phyloP scores from a whole-genome alignment of 2,797 vertebrate genomes.

The Pseudomugil tenellus region DNA sequence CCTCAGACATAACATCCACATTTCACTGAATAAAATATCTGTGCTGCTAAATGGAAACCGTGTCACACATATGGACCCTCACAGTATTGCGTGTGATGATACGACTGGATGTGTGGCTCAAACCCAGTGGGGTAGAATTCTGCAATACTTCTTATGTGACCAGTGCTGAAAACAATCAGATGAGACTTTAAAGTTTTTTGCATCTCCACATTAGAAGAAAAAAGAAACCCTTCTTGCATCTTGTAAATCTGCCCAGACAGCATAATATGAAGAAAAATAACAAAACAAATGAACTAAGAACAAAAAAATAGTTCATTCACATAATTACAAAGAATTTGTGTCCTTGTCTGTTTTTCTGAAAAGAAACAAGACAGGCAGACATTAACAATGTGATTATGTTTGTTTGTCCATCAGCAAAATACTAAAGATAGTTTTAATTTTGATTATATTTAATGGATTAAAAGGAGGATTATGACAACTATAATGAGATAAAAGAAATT shows the following conservation, averaged over 20 bases:
- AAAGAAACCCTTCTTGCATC: background rate
- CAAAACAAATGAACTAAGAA: background rate
- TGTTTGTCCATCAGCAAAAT: background rate
- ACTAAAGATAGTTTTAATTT: slow-evolving; percentile 7
- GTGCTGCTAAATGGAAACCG: slow-evolving; percentile 23
- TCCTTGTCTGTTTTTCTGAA: background rate
- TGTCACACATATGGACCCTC: slow-evolving; percentile 21
- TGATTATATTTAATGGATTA: background rate
- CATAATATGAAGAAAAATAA: background rate
- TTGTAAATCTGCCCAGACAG: background rate
- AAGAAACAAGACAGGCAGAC: slow-evolving; percentile 2
- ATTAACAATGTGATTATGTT: background rate
- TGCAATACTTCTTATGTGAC: slow-evolving; percentile 20
- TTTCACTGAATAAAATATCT: slow-evolving; percentile 39
- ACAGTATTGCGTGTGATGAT: slow-evolving; percentile 16
- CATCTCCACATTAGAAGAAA: background rate
- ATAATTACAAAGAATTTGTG: slow-evolving; percentile 4
- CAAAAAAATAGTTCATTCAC: background rate
- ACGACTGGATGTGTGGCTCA: slow-evolving; percentile 7
- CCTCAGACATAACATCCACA: slow-evolving; percentile 7
- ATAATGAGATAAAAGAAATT: slow-evolving; percentile 5
- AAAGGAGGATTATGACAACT: slow-evolving; percentile 2
- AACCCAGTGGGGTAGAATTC: background rate
- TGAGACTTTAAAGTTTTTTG: too few relatives aligned
- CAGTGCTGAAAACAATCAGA: too few relatives aligned